Percentiles rank a stretch among this genome's conserved stretches.
Conservation (phyloP, 2,888 invertebrate species). For the Pheosia gnoma region DNA sequence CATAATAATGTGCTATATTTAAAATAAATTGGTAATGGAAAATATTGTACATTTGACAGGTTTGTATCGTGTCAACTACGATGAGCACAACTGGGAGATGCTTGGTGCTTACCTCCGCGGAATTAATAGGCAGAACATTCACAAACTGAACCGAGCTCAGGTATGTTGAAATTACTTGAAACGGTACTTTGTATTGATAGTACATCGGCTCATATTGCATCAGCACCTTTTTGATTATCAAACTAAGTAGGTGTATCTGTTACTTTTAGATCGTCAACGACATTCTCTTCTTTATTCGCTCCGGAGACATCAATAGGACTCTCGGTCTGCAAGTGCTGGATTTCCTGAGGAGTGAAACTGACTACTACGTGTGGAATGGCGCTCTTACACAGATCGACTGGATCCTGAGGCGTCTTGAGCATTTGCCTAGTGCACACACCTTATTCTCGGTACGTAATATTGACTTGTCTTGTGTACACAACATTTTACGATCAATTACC, state of each 20-base stretch:
- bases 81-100: conserved; percentile 81
- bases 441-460: conserved; percentile 60
- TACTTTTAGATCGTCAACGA: conserved; percentile 88
- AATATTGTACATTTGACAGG: conserved; percentile 51
- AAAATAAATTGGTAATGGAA: too few species aligned
- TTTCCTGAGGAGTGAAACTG: conserved; percentile 87
- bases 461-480: neutral
- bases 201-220: too few species aligned
- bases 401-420: conserved; percentile 69
- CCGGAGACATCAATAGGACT: conserved; percentile 78
- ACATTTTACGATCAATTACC: too few species aligned
- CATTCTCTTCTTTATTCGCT: conserved; percentile 87
- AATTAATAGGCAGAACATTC: conserved; percentile 74
- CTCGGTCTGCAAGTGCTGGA: conserved; percentile 85
- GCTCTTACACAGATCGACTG: conserved; percentile 83
- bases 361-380: conserved; percentile 91
- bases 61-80: conserved; percentile 88
- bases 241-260: neutral
- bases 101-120: conserved; percentile 76
- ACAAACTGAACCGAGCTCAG: conserved; percentile 90
- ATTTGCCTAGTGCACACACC: conserved; percentile 56
- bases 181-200: neutral
- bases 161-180: conserved; percentile 52
- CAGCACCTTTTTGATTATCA: neutral
- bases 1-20: too few species aligned